Evolutionary conservation across 2,797 vertebrate genomes (phyloP), one percentile per base, ranked within the genome.

Genomic region (Pachyuromys duprasi): DNA sequence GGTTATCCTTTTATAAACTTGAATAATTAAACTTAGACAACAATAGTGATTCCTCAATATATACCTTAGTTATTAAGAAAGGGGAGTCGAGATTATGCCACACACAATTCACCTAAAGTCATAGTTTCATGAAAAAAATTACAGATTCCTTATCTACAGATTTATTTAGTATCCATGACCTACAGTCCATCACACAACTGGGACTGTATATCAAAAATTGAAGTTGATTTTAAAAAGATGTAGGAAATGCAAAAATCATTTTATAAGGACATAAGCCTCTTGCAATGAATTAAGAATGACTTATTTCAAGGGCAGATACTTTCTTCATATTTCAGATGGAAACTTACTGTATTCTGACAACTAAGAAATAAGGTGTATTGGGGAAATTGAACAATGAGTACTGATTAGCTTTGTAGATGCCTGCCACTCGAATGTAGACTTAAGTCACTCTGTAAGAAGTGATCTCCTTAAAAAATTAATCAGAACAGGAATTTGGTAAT

Each of bases 201-300:
- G 31, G 31, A 80, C 20, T 28, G 42, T 62, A 86, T 72, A 86
- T 76, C 45, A 95, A 92, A 92, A 72, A 31, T 70, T 90, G 9
- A n/a, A 81, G 33, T 8, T 81, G 4, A 55, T 76, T 65, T 57
- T 49, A 92, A 94, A 57, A 75, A 20, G 67, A 95, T 42, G 39
- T 79, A 86, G 31, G 28, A 74, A 91, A 95, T 80, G 53, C 26
- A 72, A 86, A 88, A 81, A 3, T 74, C n/a, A 89, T 17, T 76
- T 69, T 82, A 36, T 11, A 82, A 93, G n/a, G 36, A 84, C 18
- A 90, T 80, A 75, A 84, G 62, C 53, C 5, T 75, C 33, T 70
- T 82, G 20, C 89, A 82, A 74, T 84, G 89, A 84, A 87, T 92
- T 90, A 87, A 92, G 39, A 92, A 93, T 94, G 53, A 76, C 20